These are phyloP conservation scores for Motacilla alba DNA, from an alignment of 2,113 vertebrate genomes.

Conservation along the genomic window DNA sequence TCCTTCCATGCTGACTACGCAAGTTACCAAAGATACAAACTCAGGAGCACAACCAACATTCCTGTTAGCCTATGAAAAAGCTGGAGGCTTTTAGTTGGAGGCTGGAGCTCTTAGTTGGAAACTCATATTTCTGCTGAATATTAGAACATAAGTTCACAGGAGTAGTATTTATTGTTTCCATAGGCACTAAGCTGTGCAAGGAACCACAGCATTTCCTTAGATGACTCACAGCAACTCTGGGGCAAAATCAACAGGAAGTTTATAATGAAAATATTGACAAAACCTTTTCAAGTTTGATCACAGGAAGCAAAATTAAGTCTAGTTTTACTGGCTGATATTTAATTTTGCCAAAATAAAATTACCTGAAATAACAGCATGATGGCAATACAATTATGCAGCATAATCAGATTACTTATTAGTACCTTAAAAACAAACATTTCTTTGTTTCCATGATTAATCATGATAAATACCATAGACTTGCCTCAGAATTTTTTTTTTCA, in stretches of 20 bases:
- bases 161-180: neutral
- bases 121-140: neutral
- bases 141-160: neutral
- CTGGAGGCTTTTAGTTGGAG: neutral
- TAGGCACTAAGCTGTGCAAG: neutral
- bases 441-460: neutral
- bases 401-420: neutral
- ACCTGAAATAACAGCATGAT: neutral
- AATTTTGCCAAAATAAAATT: neutral
- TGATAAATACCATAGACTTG: neutral
- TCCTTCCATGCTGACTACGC: neutral
- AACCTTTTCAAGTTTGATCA: neutral
- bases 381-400: neutral
- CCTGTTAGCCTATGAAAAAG: neutral
- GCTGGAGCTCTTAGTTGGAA: neutral
- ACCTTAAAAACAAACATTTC: neutral
- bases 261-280: neutral
- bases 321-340: neutral
- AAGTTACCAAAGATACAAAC: neutral
- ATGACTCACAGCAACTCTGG: neutral
- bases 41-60: neutral
- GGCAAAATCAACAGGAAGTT: neutral
- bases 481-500: neutral
- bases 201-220: neutral
- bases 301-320: neutral